Conservation (phyloP, 2,888 invertebrate genomes). For the Catonia carolina region DNA sequence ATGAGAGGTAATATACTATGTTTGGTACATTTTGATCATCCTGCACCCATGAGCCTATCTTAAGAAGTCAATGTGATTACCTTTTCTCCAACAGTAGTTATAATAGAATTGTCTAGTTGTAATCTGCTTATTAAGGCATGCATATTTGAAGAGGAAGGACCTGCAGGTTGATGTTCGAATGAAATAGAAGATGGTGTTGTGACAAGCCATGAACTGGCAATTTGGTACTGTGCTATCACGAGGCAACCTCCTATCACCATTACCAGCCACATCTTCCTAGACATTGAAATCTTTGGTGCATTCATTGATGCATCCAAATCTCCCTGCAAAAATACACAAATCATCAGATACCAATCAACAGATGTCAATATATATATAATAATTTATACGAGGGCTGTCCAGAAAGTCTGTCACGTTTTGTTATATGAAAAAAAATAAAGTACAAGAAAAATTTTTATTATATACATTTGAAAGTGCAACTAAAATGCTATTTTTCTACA, state of each 20-base stretch:
- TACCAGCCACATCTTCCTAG: conserved; percentile 55
- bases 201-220: conserved; percentile 43
- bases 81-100: conserved; percentile 21
- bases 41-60: no score
- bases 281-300: conserved; percentile 9
- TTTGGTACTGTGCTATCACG: conserved; percentile 58
- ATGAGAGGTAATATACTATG: no score
- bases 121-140: conserved; percentile 35
- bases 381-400: no score
- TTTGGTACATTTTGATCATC: no score
- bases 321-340: conserved; percentile 8
- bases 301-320: conserved; percentile 4
- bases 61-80: no score
- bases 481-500: no score
- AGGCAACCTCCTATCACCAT: conserved; percentile 56
- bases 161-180: conserved; percentile 27
- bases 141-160: conserved; percentile 36
- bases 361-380: no score
- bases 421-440: no score
- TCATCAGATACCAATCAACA: no score
- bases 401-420: no score
- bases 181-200: conserved; percentile 6
- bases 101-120: conserved; percentile 23
- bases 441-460: no score
- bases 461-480: no score